Evolutionary conservation across 2,888 invertebrate species (phyloP), one percentile per base, ranked within the genome.

Genomic region (Luperina nickerlii): DNA sequence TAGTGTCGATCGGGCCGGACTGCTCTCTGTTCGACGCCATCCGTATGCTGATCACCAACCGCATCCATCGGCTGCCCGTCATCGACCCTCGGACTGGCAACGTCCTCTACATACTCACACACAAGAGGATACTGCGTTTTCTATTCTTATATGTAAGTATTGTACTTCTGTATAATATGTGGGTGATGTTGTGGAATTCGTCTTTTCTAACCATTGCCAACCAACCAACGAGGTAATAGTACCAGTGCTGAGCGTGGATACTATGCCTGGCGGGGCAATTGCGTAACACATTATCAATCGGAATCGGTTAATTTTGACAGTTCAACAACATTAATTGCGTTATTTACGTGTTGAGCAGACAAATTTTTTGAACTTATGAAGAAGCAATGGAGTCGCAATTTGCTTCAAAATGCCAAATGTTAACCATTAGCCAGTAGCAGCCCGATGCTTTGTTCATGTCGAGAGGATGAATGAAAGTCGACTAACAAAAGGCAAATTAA

Each of bases 21-120:
- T 98, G 98, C 82, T 99, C 99, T 51, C 97, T 99, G 80, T 99
- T 98, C 95, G 99, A 99, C 92, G 99, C 99, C 85, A 99, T 99
- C 90, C 98, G 98, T 93, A 98, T 98, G 89, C 97, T 99, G 90
- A 98, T 99, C 91, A 98, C 98, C 92, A 99, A 99, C 96, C 98
- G 99, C 95, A 99, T 99, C 92, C 99, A 99, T 97, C 98, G 99
- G 94, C 97, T 99, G 95, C 99, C 99, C 90, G 99, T 99, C 92
- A 99, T 99, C 92, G 99, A 99, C 96, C 98, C 98, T 73, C 98
- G 98, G 82, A 99, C 99, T 63, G 99, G 99, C 93, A 99, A 99
- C 95, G 99, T 99, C 90, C 98, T 99, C 88, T 99, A 99, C 97
- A 99, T 99, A 95, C 98, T 99, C 92, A 99, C 99, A 73, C 99